Evolutionary conservation across 2,113 vertebrate species (phyloP).

Genomic region (Silurus glanis): DNA sequence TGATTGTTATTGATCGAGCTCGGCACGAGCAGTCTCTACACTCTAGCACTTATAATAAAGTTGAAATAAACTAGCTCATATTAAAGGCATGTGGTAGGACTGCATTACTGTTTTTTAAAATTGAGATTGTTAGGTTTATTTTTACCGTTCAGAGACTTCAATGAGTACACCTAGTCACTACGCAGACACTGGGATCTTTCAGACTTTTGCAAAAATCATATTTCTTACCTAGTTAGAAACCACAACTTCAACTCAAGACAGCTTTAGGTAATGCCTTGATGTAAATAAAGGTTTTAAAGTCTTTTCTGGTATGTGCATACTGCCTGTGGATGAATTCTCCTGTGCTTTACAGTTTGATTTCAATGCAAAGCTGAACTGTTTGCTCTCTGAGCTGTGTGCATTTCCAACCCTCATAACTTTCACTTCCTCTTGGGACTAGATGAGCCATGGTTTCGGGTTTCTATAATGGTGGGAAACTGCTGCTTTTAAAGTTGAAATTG

Average conservation of each 20-base stretch:
- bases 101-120: too few relatives aligned
- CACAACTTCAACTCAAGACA: neutral
- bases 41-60: neutral
- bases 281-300: constrained; percentile 19
- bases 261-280: neutral
- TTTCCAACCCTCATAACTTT: neutral
- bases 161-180: neutral
- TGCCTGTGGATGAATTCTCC: neutral
- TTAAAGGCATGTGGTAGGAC: neutral
- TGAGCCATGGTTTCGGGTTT: neutral
- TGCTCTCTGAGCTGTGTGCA: neutral
- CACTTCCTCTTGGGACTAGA: neutral
- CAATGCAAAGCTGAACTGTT: constrained; percentile 29
- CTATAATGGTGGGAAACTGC: neutral
- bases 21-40: neutral
- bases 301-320: constrained; percentile 41
- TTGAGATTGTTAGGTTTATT: too few relatives aligned
- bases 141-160: too few relatives aligned
- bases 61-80: neutral
- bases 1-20: neutral
- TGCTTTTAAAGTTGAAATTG: neutral
- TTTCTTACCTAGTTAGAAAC: neutral
- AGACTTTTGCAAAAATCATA: neutral
- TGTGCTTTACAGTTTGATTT: constrained; percentile 4
- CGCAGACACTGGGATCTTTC: neutral